These are phyloP conservation scores for Canis aureus DNA, from an alignment of 2,113 vertebrate genomes.

Conservation along the genomic window DNA sequence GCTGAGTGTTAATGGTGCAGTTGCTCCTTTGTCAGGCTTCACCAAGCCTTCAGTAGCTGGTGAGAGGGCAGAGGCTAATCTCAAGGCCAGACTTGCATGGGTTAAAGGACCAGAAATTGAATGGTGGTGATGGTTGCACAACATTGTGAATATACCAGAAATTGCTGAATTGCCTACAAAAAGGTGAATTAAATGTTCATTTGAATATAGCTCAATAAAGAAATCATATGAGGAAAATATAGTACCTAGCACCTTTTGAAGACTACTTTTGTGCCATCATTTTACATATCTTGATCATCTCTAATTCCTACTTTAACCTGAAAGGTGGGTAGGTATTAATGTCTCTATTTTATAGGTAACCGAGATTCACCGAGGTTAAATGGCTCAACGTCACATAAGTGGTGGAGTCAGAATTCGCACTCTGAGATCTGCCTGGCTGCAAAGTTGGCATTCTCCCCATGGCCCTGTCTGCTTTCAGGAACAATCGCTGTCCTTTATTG, in stretches of 20 bases:
- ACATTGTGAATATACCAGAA: not conserved
- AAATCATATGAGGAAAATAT: not conserved
- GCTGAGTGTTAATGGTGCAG: too few relatives aligned
- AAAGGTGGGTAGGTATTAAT: not conserved
- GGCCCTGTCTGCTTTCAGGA: not conserved
- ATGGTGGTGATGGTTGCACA: not conserved
- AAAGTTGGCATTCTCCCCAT: not conserved
- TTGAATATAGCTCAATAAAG: not conserved
- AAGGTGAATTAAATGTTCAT: not conserved
- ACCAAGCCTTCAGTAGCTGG: not conserved
- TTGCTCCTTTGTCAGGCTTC: not conserved
- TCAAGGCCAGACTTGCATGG: not conserved
- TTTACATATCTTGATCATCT: not conserved
- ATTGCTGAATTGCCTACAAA: not conserved
- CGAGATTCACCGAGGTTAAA: not conserved
- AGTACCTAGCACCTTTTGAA: not conserved
- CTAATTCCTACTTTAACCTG: not conserved
- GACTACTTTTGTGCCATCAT: not conserved
- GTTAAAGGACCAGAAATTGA: not conserved
- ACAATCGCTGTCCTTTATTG: not conserved
- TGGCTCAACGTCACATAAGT: not conserved
- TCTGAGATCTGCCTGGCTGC: not conserved
- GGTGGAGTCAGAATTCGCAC: not conserved
- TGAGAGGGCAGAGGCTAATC: not conserved
- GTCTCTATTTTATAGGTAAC: not conserved